Evolutionary conservation across 2,113 vertebrate genomes (phyloP).

Genomic region (Lepus europaeus): DNA sequence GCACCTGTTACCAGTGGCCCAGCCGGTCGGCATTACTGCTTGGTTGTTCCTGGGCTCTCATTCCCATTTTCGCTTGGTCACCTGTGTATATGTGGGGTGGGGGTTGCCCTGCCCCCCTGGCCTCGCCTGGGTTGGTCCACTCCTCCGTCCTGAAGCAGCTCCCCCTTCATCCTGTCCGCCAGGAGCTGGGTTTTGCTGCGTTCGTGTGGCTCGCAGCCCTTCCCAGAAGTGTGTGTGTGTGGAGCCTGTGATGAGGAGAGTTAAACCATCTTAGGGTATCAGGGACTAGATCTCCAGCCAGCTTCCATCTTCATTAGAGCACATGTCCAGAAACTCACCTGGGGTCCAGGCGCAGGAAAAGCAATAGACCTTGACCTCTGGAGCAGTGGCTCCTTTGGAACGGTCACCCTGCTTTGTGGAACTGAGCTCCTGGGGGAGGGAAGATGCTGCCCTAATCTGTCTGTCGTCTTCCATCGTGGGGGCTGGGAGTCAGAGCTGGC

Average conservation of each 20-base stretch:
- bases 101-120: not conserved
- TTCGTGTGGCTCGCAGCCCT: conserved; percentile 67
- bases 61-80: conserved; percentile 75
- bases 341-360: conserved; percentile 56
- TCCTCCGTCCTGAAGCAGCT: conserved; percentile 34
- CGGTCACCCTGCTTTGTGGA: conserved; percentile 50
- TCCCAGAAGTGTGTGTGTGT: conserved; percentile 76
- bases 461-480: conserved; percentile 79
- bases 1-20: conserved; percentile 77
- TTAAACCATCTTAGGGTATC: conserved; percentile 82
- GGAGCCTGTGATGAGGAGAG: conserved; percentile 52
- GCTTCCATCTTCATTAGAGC: conserved; percentile 82
- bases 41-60: conserved; percentile 76
- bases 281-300: conserved; percentile 81
- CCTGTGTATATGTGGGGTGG: not conserved
- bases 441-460: conserved; percentile 82
- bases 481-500: conserved; percentile 78
- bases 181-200: conserved; percentile 67
- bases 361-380: conserved; percentile 82
- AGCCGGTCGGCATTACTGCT: conserved; percentile 50
- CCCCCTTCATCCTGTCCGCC: conserved; percentile 79
- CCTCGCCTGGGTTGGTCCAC: conserved; percentile 55
- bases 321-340: conserved; percentile 72
- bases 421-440: conserved; percentile 70
- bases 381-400: conserved; percentile 75